phyloP scores from a whole-genome alignment of 2,113 vertebrate genomes.

The Alouatta palliata region DNA sequence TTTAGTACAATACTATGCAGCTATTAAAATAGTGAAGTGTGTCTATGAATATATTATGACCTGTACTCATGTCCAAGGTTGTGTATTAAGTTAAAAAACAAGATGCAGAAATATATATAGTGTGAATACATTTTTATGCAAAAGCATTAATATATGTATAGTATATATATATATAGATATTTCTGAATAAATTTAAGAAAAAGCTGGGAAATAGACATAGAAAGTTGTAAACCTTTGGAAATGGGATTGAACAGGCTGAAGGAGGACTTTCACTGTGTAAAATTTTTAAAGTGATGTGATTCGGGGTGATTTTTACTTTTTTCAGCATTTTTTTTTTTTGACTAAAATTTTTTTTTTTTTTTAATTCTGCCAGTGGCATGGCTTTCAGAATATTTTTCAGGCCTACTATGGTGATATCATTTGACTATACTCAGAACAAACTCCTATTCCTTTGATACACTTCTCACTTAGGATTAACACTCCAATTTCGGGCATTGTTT shows the following conservation, averaged over 20 bases:
- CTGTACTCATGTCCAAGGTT: constrained; percentile 38
- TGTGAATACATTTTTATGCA: constrained; percentile 45
- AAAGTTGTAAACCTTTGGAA: constrained; percentile 38
- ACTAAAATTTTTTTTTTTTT: background rate
- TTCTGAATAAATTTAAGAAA: constrained; percentile 54
- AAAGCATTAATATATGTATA: background rate
- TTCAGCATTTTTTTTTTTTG: constrained; percentile 41
- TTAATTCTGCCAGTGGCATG: constrained; percentile 13
- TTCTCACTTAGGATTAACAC: constrained; percentile 48
- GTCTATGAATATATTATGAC: constrained; percentile 55
- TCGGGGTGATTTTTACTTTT: constrained; percentile 47
- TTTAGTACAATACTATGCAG: constrained; percentile 44
- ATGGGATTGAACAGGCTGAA: constrained; percentile 11
- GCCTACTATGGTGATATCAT: constrained; percentile 31
- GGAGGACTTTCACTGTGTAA: constrained; percentile 25
- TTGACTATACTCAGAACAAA: constrained; percentile 67
- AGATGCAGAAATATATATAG: constrained; percentile 35
- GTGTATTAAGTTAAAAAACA: constrained; percentile 47
- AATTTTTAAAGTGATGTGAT: constrained; percentile 45
- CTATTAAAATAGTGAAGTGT: constrained; percentile 13
- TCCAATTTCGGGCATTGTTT: constrained; percentile 39
- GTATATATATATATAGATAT: constrained; percentile 26
- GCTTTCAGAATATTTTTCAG: constrained; percentile 53
- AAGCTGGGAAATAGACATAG: constrained; percentile 28
- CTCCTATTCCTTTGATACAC: constrained; percentile 50